Evolutionary conservation across 1,140 invertebrate species (phyloP), one percentile per base, ranked within the genome.

Genomic region (Sinonovacula constricta): DNA sequence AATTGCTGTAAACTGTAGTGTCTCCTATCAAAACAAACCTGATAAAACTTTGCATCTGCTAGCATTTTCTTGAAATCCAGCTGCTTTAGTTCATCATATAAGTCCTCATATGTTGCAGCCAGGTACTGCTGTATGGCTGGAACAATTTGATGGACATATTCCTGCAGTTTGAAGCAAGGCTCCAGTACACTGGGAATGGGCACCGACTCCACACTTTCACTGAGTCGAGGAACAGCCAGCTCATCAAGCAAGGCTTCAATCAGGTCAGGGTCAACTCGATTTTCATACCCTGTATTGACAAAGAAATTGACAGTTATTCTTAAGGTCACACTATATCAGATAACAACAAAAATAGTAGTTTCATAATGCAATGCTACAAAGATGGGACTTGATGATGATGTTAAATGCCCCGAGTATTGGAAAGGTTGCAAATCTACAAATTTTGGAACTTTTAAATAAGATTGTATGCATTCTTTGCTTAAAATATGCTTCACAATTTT

Each of bases 51-150:
- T 30, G 86, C 69, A 10, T 80, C 59, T 49, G 67, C 59, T n/a
- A 90, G 49, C 10, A 33, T 79, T 12, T 74, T 49, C 5, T 76
- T 79, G 0, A 86, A 83, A 14, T 82, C 79, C 2, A 54, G 67
- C 12, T 83, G 24, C 5, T 79, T 54, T 1, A 77, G 83, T 0
- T 69, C 15, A n/a, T 80, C 54, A 54, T 89, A 86, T 0, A 88
- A 67, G 0, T 83, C 75, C 0, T 71, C 80, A 72, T 81, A 85
- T 12, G 69, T 49, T 5, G 60, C 78, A 36, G 72, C 83, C 22
- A 90, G 65, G 39, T 69, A 88, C 18, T 45, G 67, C 77, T 90
- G 89, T 30, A 90, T 45, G 12, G 80, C 45, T 3, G 87, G 85
- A 4, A 88, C 75, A n/a, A 86, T 66, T 10, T 79, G 18, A 31